Conservation (phyloP, 2,113 vertebrate species). For the Ictidomys tridecemlineatus region DNA sequence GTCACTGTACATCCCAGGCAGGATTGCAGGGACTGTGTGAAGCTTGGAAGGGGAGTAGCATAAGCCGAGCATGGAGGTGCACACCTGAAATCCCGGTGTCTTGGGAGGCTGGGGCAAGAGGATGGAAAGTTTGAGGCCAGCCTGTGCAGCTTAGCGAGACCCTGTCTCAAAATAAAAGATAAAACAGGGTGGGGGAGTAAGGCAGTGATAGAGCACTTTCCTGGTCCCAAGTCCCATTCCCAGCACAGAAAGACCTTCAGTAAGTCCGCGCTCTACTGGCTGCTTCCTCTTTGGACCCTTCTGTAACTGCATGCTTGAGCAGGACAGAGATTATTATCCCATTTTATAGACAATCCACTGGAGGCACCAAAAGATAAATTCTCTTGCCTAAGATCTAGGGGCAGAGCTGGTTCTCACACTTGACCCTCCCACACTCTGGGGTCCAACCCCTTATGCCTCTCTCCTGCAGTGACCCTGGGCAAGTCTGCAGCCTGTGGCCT, state of each 20-base stretch:
- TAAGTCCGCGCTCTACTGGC: no score
- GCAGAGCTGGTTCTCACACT: not conserved
- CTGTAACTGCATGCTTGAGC: fast-evolving
- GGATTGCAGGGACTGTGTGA: not conserved
- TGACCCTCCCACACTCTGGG: no score
- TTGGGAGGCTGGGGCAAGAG: not conserved
- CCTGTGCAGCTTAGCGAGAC: not conserved
- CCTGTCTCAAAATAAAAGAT: not conserved
- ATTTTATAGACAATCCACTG: not conserved
- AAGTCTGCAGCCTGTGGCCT: not conserved
- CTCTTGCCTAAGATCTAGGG: not conserved
- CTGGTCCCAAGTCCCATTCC: not conserved
- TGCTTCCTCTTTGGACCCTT: not conserved
- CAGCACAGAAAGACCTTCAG: not conserved
- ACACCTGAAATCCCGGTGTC: not conserved
- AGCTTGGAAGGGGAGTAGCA: not conserved
- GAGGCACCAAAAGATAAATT: not conserved
- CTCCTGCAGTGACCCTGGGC: not conserved
- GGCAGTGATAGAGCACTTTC: not conserved
- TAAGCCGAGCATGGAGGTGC: no score
- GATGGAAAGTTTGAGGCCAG: not conserved
- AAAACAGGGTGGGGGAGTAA: not conserved
- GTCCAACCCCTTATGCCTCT: fast-evolving
- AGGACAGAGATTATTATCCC: not conserved
- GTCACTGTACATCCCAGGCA: fast-evolving